phyloP scores from a whole-genome alignment of 2,113 vertebrate genomes.

The Prinia subflava region DNA sequence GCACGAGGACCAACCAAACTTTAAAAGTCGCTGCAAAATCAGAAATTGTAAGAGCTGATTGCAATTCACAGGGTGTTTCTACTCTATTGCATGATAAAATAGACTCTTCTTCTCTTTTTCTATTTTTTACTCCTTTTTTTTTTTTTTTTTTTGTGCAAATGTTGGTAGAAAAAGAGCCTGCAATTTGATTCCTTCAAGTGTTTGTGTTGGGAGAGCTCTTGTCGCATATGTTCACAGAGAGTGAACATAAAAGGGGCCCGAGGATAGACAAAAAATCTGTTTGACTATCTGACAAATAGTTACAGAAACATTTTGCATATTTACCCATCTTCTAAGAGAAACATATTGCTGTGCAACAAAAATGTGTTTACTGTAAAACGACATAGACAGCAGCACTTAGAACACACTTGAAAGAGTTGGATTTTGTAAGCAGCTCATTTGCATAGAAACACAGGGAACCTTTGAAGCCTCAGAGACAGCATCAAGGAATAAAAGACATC shows the following conservation, averaged over 20 bases:
- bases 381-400: slow-evolving; percentile 26
- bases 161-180: slow-evolving; percentile 24
- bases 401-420: slow-evolving; percentile 50
- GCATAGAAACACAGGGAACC: slow-evolving; percentile 20
- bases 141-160: not conserved
- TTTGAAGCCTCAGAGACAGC: slow-evolving; percentile 29
- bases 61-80: not conserved
- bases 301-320: slow-evolving; percentile 63
- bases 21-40: not conserved
- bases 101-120: not conserved
- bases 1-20: not conserved
- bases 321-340: slow-evolving; percentile 61
- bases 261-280: slow-evolving; percentile 66
- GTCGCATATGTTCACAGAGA: slow-evolving; percentile 55
- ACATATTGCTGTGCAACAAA: slow-evolving; percentile 55
- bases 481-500: slow-evolving; percentile 22
- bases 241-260: slow-evolving; percentile 52
- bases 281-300: slow-evolving; percentile 64
- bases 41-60: not conserved
- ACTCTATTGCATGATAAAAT: not conserved
- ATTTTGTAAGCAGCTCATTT: slow-evolving; percentile 50
- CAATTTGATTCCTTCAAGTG: slow-evolving; percentile 49
- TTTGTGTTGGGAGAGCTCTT: slow-evolving; percentile 58
- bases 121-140: not conserved
- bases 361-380: slow-evolving; percentile 55